phyloP scores from a whole-genome alignment of 1,140 invertebrate genomes.

The Drosophila varians region DNA sequence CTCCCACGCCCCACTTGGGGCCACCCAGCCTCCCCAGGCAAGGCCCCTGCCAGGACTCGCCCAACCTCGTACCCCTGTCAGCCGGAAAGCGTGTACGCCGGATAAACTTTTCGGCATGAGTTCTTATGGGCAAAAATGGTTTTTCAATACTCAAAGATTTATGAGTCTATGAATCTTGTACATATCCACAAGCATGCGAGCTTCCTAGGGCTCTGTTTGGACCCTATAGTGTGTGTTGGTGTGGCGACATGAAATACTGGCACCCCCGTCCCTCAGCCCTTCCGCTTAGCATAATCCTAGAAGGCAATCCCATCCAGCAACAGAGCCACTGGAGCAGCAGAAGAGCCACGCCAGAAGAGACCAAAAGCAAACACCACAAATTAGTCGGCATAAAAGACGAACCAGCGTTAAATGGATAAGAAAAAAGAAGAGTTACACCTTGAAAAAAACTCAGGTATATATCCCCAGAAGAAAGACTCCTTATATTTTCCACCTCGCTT shows the following conservation, averaged over 20 bases:
- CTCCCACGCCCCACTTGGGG: not conserved
- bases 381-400: conserved; percentile 65
- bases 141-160: conserved; percentile 81
- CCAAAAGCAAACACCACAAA: conserved; percentile 78
- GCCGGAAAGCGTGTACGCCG: conserved; percentile 32
- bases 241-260: conserved; percentile 68
- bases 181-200: conserved; percentile 40
- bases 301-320: conserved; percentile 1
- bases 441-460: not conserved
- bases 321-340: conserved; percentile 15
- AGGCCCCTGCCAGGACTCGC: not conserved
- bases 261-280: conserved; percentile 12
- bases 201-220: not conserved
- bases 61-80: not conserved
- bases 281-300: conserved; percentile 22
- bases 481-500: too few species aligned
- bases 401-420: conserved; percentile 35
- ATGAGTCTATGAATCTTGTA: conserved; percentile 80
- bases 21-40: not conserved
- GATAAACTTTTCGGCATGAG: conserved; percentile 78
- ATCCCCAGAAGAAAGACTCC: not conserved
- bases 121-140: conserved; percentile 81
- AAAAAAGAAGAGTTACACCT: not conserved
- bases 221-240: too few species aligned
- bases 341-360: conserved; percentile 45